phyloP scores from a whole-genome alignment of 2,888 invertebrate species.

The Dicyrtomina minuta region DNA sequence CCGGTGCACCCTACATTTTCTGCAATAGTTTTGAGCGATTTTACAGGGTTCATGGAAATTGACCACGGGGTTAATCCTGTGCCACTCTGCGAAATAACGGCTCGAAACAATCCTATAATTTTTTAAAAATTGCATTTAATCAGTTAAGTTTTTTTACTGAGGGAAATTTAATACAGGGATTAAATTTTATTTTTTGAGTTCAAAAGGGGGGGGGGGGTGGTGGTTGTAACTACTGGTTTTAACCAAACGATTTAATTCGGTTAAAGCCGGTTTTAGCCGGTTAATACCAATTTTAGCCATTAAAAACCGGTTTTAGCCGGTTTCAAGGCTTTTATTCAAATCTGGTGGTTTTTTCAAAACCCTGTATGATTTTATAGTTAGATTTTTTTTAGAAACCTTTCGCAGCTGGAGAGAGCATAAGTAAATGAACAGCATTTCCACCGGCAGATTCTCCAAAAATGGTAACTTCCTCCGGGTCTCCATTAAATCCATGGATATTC shows the following conservation, averaged over 20 bases:
- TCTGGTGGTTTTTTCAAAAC: no score
- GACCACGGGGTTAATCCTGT: conserved; percentile 5
- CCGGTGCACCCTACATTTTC: background rate
- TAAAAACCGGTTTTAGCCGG: no score
- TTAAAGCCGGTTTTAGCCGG: background rate
- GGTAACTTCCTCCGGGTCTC: conserved; percentile 7
- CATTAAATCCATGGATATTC: conserved; percentile 19
- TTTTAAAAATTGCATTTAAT: background rate
- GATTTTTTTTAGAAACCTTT: no score
- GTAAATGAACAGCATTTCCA: conserved; percentile 12
- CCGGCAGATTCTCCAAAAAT: conserved; percentile 28
- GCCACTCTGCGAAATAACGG: conserved; percentile 20
- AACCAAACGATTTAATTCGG: background rate
- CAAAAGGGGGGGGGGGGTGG: no score
- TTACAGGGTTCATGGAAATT: background rate
- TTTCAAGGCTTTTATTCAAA: no score
- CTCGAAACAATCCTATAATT: conserved; percentile 9
- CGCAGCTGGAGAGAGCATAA: conserved; percentile 19
- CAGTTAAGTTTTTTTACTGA: background rate
- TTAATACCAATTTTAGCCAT: background rate
- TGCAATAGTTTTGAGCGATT: background rate
- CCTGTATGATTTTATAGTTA: no score
- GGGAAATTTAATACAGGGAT: background rate
- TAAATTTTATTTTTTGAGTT: no score
- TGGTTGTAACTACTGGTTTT: background rate